These are phyloP conservation scores for Standfussiana lucernea DNA, from an alignment of 2,888 invertebrate species.

Conservation along the genomic window DNA sequence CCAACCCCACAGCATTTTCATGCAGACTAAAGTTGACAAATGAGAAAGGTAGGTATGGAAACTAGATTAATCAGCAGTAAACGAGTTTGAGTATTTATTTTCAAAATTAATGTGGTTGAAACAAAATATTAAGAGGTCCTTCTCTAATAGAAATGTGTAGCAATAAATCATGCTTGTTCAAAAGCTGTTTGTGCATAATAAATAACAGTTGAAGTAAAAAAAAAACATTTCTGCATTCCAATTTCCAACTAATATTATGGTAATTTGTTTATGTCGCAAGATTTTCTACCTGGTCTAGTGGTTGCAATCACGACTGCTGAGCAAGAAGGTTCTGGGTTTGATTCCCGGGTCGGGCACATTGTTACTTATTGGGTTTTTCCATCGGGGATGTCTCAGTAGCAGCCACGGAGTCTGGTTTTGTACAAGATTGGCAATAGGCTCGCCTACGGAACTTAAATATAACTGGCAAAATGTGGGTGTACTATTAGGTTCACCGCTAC, in stretches of 20 bases:
- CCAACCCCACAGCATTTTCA: neutral
- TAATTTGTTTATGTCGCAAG: neutral
- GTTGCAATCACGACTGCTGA: no score
- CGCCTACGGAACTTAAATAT: no score
- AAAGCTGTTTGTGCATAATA: neutral
- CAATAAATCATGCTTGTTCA: neutral
- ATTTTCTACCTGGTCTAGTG: neutral
- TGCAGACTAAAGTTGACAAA: neutral
- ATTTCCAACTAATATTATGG: neutral
- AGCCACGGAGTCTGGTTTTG: no score
- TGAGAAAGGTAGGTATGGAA: neutral
- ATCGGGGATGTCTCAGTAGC: no score
- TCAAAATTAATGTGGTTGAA: neutral
- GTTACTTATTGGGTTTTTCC: no score
- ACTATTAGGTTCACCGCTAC: no score
- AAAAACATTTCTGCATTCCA: neutral
- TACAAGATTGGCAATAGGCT: no score
- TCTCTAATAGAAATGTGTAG: neutral
- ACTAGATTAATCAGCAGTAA: neutral
- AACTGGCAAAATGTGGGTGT: no score
- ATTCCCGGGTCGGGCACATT: no score
- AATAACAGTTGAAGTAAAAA: neutral
- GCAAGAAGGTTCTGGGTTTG: no score
- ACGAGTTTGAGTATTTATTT: slow-evolving; percentile 4
- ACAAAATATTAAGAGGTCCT: neutral